Conservation (phyloP, 2,113 vertebrate genomes). For the Mixornis gularis region DNA sequence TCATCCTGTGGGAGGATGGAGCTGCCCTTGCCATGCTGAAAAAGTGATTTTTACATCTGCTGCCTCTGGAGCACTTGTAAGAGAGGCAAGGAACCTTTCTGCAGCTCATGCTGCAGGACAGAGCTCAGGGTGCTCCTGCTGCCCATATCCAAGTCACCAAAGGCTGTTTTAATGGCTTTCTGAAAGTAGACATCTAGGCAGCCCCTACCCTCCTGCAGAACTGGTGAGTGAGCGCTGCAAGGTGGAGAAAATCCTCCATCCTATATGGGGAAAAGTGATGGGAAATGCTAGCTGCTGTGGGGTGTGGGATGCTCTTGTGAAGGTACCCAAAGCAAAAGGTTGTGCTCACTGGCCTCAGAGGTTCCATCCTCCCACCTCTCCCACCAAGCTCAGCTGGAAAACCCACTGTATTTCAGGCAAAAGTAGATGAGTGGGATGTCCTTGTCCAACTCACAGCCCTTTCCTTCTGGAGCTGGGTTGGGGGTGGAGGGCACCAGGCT, state of each 20-base stretch:
- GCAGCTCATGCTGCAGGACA: not conserved
- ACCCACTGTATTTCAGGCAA: not conserved
- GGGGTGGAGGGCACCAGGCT: not conserved
- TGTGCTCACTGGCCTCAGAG: not conserved
- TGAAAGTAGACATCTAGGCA: not conserved
- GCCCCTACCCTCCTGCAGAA: not conserved
- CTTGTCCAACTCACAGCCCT: not conserved
- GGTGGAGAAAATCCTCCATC: rapidly evolving
- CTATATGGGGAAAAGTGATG: not conserved
- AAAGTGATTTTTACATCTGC: not conserved
- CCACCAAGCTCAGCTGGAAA: not conserved
- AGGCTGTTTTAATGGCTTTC: not conserved
- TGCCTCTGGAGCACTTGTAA: rapidly evolving
- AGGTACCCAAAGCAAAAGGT: not conserved
- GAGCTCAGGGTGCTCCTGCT: not conserved
- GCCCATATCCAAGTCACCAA: rapidly evolving
- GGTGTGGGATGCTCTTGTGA: rapidly evolving
- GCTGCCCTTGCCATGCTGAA: not conserved
- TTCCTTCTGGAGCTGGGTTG: not conserved
- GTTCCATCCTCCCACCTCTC: not conserved
- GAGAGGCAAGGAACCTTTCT: not conserved
- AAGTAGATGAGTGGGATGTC: not conserved
- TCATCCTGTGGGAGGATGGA: not conserved
- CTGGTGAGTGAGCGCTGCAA: rapidly evolving
- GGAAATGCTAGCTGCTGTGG: not conserved